These are phyloP conservation scores for Ovis canadensis DNA, from an alignment of 2,113 vertebrate genomes.

Conservation along the genomic window DNA sequence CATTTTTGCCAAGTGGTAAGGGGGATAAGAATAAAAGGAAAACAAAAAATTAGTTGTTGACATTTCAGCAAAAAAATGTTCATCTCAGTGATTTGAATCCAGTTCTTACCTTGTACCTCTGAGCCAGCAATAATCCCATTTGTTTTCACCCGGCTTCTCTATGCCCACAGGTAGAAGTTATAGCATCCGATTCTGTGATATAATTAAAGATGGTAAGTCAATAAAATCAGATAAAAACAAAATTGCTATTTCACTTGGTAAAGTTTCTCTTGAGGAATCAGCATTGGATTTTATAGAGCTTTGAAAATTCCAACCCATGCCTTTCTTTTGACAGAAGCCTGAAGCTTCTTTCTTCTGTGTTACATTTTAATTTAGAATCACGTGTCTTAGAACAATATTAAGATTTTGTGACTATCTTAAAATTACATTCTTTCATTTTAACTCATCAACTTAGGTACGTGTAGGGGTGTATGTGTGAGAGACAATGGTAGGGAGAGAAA, in stretches of 20 bases:
- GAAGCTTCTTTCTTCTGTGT: neutral
- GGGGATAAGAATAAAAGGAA: neutral
- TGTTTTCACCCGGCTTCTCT: neutral
- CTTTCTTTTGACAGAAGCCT: neutral
- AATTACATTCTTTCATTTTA: neutral
- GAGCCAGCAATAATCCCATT: neutral
- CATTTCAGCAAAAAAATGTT: neutral
- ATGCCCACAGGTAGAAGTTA: fast-evolving
- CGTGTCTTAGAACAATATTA: neutral
- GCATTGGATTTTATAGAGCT: neutral
- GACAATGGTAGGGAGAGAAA: neutral
- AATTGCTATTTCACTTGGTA: neutral
- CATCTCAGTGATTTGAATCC: neutral
- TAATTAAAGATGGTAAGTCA: neutral
- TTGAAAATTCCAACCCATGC: neutral
- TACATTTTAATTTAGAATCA: conserved; percentile 16
- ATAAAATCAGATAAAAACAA: neutral
- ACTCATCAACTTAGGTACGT: neutral
- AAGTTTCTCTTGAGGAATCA: neutral
- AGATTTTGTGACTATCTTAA: neutral
- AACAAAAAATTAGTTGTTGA: neutral
- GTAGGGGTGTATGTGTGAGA: neutral
- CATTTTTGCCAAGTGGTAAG: neutral
- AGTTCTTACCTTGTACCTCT: neutral
- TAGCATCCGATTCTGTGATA: neutral